Evolutionary conservation across 2,797 vertebrate species (phyloP), one percentile per base, ranked within the genome.

Genomic region (Muraenolepis orangiensis): DNA sequence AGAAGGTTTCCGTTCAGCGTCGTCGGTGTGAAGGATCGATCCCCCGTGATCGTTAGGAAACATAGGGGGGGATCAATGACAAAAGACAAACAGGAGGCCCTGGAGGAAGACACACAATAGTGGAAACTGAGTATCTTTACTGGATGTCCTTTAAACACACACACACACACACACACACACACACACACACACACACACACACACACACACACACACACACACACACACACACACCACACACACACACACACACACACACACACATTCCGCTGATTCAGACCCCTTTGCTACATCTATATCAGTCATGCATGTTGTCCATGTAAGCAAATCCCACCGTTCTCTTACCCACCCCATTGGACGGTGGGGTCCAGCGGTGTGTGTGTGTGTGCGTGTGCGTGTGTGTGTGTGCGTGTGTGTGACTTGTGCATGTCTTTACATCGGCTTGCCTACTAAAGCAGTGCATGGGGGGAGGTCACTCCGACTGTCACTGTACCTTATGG

Each of bases 401-500:
- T 8, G 3, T 3, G 46, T 2, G 2, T 1, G 42, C n/a, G n/a
- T n/a, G n/a, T n/a, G n/a, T n/a, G 46, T 74, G 72, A 74, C 51
- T 76, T 72, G n/a, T 88, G 90, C 91, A 91, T 91, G 91, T 73
- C 42, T 83, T 78, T 81, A 78, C 84, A 84, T 88, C 82, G 85
- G 87, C 85, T 86, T 90, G 81, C 79, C 72, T 81, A 40, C 70
- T 74, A 34, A 46, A 73, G 18, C 6, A 69, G 3, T n/a, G 31
- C 30, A n/a, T 4, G 30, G 31, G 42, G 68, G 42, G 18, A 8
- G 30, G 31, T n/a, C n/a, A n/a, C n/a, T n/a, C n/a, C n/a, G n/a
- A n/a, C n/a, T n/a, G n/a, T n/a, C n/a, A n/a, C n/a, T 5, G 11
- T 12, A 2, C 69, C 32, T 66, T 61, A 66, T 72, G 72, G 64